Evolutionary conservation across 2,113 vertebrate species (phyloP).

Genomic region (Gobius niger): DNA sequence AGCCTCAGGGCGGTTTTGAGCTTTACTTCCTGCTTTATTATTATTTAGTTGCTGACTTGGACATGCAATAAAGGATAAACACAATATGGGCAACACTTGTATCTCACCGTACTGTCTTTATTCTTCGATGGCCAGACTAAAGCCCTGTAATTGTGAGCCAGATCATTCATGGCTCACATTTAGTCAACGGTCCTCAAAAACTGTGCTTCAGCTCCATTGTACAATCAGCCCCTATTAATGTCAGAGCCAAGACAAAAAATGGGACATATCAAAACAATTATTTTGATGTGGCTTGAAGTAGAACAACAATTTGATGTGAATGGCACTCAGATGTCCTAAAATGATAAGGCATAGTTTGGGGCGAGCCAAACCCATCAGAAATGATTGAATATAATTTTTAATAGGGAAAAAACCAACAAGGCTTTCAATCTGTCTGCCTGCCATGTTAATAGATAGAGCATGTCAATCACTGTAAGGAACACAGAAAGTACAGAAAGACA

Average conservation of each 20-base stretch:
- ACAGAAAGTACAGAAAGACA: constrained; percentile 62
- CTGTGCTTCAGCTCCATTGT: constrained; percentile 52
- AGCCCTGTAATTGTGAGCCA: constrained; percentile 59
- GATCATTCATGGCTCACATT: constrained; percentile 53
- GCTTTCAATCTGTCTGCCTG: constrained; percentile 69
- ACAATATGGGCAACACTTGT: constrained; percentile 67
- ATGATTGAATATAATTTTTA: constrained; percentile 77
- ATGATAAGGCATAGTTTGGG: constrained; percentile 66
- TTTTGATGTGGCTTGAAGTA: constrained; percentile 72
- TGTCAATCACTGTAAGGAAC: constrained; percentile 71
- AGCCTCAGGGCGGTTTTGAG: constrained; percentile 62
- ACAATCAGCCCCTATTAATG: constrained; percentile 66
- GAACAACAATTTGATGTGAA: constrained; percentile 64
- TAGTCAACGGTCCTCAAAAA: constrained; percentile 50
- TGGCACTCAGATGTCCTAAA: constrained; percentile 58
- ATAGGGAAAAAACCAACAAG: constrained; percentile 67
- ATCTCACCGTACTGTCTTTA: constrained; percentile 49
- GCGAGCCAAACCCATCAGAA: constrained; percentile 67
- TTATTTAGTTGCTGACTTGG: constrained; percentile 70
- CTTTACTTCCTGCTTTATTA: constrained; percentile 68
- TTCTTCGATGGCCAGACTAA: constrained; percentile 43
- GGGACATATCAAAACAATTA: constrained; percentile 73
- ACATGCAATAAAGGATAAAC: constrained; percentile 70
- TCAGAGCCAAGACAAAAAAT: constrained; percentile 64
- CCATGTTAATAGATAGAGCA: constrained; percentile 70